Percentiles rank a stretch among this genome's conserved stretches.
These are phyloP conservation scores for Otus scops DNA, from an alignment of 2,797 vertebrate genomes.

Conservation along the genomic window DNA sequence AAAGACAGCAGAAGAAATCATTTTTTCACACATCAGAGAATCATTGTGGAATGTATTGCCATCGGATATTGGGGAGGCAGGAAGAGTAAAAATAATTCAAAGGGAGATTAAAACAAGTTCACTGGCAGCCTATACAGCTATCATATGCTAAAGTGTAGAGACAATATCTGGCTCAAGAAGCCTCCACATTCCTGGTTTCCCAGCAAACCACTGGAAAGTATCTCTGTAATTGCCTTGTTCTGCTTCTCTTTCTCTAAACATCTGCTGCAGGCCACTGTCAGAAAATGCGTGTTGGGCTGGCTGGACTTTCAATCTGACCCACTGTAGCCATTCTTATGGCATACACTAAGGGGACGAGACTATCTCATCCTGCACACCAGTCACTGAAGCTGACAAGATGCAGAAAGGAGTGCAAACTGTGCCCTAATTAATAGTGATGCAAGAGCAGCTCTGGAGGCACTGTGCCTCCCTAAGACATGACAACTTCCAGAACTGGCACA, in stretches of 20 bases:
- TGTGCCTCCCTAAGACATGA: not conserved
- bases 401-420: not conserved
- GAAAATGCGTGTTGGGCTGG: not conserved
- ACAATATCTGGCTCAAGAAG: constrained; percentile 32
- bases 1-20: not conserved
- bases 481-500: not conserved
- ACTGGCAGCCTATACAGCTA: not conserved
- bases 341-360: not conserved
- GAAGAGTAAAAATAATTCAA: constrained; percentile 5
- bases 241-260: constrained; percentile 20
- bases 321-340: not conserved
- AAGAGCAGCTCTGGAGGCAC: constrained; percentile 38
- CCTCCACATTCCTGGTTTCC: not conserved
- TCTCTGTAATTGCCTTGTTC: constrained; percentile 17
- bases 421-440: constrained; percentile 56
- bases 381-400: constrained; percentile 26
- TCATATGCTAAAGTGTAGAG: not conserved
- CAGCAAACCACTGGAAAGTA: not conserved
- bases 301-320: not conserved
- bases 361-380: not conserved
- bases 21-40: not conserved
- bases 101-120: not conserved
- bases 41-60: not conserved
- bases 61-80: not conserved
- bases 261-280: constrained; percentile 61